Conservation (phyloP, 1,140 invertebrate genomes). For the Archivesica marissinica region DNA sequence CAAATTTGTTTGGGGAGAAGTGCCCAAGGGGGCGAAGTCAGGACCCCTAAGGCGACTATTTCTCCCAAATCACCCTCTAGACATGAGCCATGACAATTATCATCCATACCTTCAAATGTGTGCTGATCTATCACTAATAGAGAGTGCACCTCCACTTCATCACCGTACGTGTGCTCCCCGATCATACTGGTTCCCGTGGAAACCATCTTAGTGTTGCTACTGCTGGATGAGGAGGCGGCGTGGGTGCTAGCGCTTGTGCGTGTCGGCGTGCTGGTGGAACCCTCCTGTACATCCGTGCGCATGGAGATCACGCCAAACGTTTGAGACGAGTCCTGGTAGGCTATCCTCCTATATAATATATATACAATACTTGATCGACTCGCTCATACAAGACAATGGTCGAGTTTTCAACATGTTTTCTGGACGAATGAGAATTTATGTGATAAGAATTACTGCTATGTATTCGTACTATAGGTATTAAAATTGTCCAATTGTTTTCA, state of each 20-base stretch:
- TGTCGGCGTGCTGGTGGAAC: constrained; percentile 84
- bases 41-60: too few relatives aligned
- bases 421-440: too few relatives aligned
- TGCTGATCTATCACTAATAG: constrained; percentile 97
- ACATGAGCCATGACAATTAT: too few relatives aligned
- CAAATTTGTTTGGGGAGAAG: too few relatives aligned
- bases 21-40: too few relatives aligned
- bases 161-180: constrained; percentile 85
- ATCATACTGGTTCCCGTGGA: constrained; percentile 71
- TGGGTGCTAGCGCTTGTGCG: constrained; percentile 92
- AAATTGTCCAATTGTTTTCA: too few relatives aligned
- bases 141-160: constrained; percentile 96
- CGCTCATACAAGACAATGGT: too few relatives aligned
- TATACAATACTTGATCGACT: too few relatives aligned
- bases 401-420: too few relatives aligned
- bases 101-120: constrained; percentile 92
- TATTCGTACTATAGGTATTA: too few relatives aligned
- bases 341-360: constrained; percentile 91
- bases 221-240: constrained; percentile 86
- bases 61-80: too few relatives aligned
- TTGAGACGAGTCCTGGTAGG: constrained; percentile 96
- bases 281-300: constrained; percentile 88
- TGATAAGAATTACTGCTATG: too few relatives aligned
- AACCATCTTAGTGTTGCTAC: constrained; percentile 79
- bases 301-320: constrained; percentile 97